Conservation (phyloP, 2,113 vertebrate species). For the Gyps fulvus region DNA sequence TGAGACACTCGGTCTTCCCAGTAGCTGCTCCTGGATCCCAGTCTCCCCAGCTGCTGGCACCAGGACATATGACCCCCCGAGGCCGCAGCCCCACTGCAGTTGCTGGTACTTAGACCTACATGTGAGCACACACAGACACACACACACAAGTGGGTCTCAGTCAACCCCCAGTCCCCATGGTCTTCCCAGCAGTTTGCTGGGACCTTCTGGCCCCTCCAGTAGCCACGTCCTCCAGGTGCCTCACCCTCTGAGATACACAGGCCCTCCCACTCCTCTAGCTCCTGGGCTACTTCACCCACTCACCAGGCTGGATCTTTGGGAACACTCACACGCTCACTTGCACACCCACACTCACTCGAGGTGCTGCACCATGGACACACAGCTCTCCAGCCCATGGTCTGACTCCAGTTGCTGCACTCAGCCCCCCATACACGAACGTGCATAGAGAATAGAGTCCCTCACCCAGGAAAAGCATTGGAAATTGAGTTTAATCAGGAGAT, state of each 20-base stretch:
- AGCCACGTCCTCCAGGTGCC: background rate
- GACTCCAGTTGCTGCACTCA: background rate
- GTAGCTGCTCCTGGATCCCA: background rate
- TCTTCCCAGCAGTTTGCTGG: background rate
- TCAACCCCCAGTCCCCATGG: background rate
- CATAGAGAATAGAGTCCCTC: background rate
- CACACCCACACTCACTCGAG: background rate
- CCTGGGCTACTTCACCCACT: background rate
- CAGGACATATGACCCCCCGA: background rate
- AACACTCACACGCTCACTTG: background rate
- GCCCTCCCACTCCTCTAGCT: fast-evolving
- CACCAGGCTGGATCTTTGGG: background rate
- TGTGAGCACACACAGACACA: background rate
- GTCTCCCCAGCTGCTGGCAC: background rate
- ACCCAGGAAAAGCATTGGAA: background rate
- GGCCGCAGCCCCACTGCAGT: background rate
- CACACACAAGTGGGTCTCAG: background rate
- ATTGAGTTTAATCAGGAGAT: background rate
- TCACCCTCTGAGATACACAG: background rate
- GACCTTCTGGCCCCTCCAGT: background rate
- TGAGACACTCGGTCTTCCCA: background rate
- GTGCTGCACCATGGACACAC: background rate
- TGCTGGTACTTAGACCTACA: background rate
- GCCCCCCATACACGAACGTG: no score
- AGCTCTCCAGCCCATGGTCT: background rate